Evolutionary conservation across 2,113 vertebrate genomes (phyloP), one percentile per base, ranked within the genome.

Genomic region (Crypturellus undulatus): DNA sequence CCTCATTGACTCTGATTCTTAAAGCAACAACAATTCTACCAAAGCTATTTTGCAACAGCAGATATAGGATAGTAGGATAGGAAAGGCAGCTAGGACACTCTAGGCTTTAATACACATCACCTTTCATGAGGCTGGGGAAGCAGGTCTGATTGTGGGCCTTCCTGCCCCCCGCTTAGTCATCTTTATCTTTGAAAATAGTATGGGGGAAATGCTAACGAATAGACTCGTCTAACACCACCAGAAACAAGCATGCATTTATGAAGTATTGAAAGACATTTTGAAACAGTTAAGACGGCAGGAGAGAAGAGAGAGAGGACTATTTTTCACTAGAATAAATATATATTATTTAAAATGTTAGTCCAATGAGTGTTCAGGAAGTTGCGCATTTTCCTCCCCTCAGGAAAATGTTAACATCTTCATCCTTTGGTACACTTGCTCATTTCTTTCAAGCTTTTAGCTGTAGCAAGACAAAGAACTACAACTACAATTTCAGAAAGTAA

Each of bases 401-500:
- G 38, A 88, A 71, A 14, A 73, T 67, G 36, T 1, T 0, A 45
- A 43, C 52, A 45, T 42, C 63, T 77, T 79, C 45, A 77, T 58
- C 56, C 45, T 79, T 77, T 38, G 51, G 62, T 34, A 82, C 7
- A 80, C n/a, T 45, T 12, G 60, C 38, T 84, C 38, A 60, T 60
- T 56, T 89, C 59, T 79, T 69, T 43, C 8, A 30, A 72, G n/a
- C 12, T 89, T 95, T 90, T 89, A 94, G 65, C 8, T 89, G n/a
- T 36, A 80, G 26, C 69, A 90, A 89, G 71, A 4, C n/a, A 84
- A 85, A 93, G 92, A 89, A 62, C 84, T 70, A 84, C 38, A 84
- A 76, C 26, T 84, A 34, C 65, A 72, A 30, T 71, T 90, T 84
- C 84, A 69, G 90, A 90, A 96, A 81, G 24, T 69, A 87, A 92